A percentile compares a stretch with the other conserved stretches of the same genome.
phyloP scores from a whole-genome alignment of 2,113 vertebrate genomes.

The Strigops habroptila region DNA sequence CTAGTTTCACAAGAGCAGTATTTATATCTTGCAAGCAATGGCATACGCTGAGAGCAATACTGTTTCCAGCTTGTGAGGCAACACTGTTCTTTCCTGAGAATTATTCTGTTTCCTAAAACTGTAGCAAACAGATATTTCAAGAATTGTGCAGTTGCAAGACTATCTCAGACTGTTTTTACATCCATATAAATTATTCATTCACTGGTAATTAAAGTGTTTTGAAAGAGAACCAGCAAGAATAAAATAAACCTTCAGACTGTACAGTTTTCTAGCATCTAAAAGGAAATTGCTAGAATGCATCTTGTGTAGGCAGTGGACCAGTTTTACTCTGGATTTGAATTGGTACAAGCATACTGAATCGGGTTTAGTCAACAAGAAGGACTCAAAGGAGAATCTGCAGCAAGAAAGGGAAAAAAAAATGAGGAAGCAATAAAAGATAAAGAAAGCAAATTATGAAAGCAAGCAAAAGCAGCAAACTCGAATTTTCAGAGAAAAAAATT shows the following conservation, averaged over 20 bases:
- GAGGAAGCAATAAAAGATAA: neutral
- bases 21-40: conserved; percentile 7
- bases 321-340: neutral
- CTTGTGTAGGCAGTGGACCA: neutral
- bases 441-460: neutral
- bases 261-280: neutral
- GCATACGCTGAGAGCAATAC: neutral
- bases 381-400: neutral
- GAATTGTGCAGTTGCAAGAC: conserved; percentile 9
- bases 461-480: neutral
- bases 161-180: neutral
- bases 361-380: neutral
- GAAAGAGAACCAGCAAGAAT: neutral
- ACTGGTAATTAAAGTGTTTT: conserved; percentile 26
- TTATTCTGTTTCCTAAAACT: conserved; percentile 5
- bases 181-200: neutral
- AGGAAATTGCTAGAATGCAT: neutral
- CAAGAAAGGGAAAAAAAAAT: neutral
- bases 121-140: conserved; percentile 3
- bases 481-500: neutral
- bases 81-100: neutral
- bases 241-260: neutral
- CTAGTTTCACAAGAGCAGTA: conserved; percentile 11
- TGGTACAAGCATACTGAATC: neutral
- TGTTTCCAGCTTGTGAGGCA: neutral